Percentiles rank a stretch among this genome's conserved stretches.
phyloP scores from a whole-genome alignment of 1,140 invertebrate species.

The Tetramorium alpestre region DNA sequence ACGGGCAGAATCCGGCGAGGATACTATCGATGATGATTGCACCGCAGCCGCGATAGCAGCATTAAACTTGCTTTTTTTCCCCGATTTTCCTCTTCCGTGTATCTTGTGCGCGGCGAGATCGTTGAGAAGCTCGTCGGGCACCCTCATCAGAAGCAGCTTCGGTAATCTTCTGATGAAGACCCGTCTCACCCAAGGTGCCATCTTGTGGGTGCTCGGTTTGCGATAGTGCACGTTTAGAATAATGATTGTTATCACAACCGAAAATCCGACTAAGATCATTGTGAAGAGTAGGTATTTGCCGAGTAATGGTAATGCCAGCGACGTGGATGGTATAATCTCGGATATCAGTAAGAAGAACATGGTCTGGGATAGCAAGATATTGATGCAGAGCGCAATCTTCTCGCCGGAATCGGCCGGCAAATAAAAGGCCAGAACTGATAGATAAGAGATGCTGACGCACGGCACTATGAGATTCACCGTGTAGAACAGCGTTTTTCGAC shows the following conservation, averaged over 20 bases:
- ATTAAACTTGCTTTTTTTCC: constrained; percentile 89
- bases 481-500: constrained; percentile 98
- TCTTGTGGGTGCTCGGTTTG: constrained; percentile 98
- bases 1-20: constrained; percentile 91
- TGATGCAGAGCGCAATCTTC: constrained; percentile 99
- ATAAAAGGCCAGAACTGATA: constrained; percentile 98
- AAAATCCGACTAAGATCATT: constrained; percentile 98
- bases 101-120: constrained; percentile 93
- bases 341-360: constrained; percentile 99
- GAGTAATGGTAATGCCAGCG: constrained; percentile 97
- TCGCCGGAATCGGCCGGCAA: constrained; percentile 99
- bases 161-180: constrained; percentile 95
- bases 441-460: constrained; percentile 96
- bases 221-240: constrained; percentile 99
- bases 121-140: constrained; percentile 92
- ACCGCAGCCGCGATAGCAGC: constrained; percentile 88
- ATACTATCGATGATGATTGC: constrained; percentile 89
- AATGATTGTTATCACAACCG: constrained; percentile 98
- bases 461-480: constrained; percentile 98
- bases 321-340: constrained; percentile 99
- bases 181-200: constrained; percentile 95
- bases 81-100: constrained; percentile 86
- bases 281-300: constrained; percentile 99
- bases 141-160: constrained; percentile 93
- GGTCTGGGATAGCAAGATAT: constrained; percentile 98